Evolutionary conservation across 53 echinoderm and acorn worm species (phyloP), one percentile per base, ranked within the genome.

Genomic region (Apostichopus leukothele): DNA sequence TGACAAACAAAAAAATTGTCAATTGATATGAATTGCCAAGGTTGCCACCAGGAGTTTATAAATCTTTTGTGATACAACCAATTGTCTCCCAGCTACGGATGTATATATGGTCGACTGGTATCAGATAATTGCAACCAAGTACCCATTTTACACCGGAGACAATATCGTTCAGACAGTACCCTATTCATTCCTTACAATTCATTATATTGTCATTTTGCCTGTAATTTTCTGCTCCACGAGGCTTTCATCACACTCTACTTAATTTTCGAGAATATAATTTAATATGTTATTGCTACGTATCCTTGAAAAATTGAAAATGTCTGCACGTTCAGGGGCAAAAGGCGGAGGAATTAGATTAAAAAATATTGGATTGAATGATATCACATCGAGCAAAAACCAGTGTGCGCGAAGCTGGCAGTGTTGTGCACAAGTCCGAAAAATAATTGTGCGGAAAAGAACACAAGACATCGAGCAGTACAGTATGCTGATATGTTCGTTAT

Each of bases 221-320:
- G 81, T 81, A 59, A 81, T 81, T 81, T 81, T 81, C 81, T 13
- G 81, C 81, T 59, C 59, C 81, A 55, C 22, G 3, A 14, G 59
- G 57, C 81, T 81, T 81, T 81, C 81, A 81, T 81, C 59, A 81
- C 81, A 81, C 81, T 81, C 81, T 81, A 81, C 81, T 81, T 81
- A 81, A 81, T 81, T 81, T 81, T 81, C 54, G 19, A 55, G 81
- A 81, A 81, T 81, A 81, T 81, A 81, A 81, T 81, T 81, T 81
- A 81, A 81, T 81, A 81, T 81, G 81, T 81, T 81, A 81, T 81
- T 81, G 81, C 81, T 81, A 81, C 81, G 81, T 81, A 81, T 81
- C 81, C 81, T 81, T 81, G 81, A 81, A 81, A 81, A 81, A 81
- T 81, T 81, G 81, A 55, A 81, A 81, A 81, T 81, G 81, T 81